phyloP scores from a whole-genome alignment of 1,140 invertebrate genomes.

The Macrosteles quadrilineatus region DNA sequence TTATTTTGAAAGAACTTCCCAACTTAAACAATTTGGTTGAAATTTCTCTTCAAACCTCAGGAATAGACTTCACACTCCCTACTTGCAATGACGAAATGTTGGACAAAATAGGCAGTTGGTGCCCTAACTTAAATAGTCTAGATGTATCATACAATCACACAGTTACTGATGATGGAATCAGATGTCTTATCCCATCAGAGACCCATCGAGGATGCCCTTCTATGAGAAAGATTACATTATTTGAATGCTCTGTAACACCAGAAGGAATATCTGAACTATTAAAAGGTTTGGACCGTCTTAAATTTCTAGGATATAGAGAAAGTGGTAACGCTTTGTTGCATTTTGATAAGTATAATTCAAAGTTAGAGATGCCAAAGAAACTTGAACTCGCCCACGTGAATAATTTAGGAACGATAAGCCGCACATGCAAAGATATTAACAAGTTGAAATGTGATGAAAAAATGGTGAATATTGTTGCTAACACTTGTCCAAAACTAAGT shows the following conservation, averaged over 20 bases:
- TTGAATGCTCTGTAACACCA: slow-evolving; percentile 14
- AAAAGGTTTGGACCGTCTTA: slow-evolving; percentile 5
- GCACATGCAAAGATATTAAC: slow-evolving; percentile 17
- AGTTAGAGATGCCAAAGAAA: not conserved
- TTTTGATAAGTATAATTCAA: not conserved
- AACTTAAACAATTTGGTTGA: slow-evolving; percentile 7
- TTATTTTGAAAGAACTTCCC: not conserved
- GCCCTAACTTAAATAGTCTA: not conserved
- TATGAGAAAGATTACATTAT: slow-evolving; percentile 4
- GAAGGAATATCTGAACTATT: not conserved
- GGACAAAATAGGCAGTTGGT: slow-evolving; percentile 13
- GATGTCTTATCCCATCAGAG: not conserved
- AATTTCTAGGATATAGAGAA: slow-evolving; percentile 24
- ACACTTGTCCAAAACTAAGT: slow-evolving; percentile 8
- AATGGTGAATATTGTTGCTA: not conserved
- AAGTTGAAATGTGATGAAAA: slow-evolving; percentile 12
- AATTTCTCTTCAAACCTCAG: slow-evolving; percentile 8
- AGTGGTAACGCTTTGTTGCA: not conserved
- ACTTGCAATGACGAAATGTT: slow-evolving; percentile 20
- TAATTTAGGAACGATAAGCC: slow-evolving; percentile 12
- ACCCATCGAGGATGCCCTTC: not conserved
- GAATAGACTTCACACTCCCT: slow-evolving; percentile 14
- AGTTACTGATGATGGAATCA: slow-evolving; percentile 2
- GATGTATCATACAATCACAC: slow-evolving; percentile 21
- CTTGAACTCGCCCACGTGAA: slow-evolving; percentile 9